A percentile compares a stretch with the other conserved stretches of the same genome.
These are phyloP conservation scores for Oscheius sp. DNA, from an alignment of 2,888 invertebrate species.

Conservation along the genomic window DNA sequence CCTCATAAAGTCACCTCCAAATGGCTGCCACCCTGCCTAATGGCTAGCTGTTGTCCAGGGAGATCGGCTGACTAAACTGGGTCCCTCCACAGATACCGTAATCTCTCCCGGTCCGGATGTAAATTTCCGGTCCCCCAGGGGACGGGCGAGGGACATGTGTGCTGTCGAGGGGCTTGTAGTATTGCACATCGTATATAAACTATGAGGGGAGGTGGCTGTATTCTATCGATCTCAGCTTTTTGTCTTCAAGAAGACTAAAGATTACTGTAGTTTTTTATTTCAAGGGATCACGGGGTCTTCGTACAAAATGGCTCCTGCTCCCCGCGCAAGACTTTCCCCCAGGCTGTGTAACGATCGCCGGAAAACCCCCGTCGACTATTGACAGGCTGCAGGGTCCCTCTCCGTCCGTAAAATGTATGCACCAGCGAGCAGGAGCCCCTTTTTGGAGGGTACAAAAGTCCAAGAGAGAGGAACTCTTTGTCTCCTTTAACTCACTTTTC, in stretches of 20 bases:
- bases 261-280: conserved; percentile 1
- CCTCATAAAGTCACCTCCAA: background rate
- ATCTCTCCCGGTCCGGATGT: background rate
- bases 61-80: background rate
- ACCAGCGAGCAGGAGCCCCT: conserved; percentile 16
- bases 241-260: conserved; percentile 1
- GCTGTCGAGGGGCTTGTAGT: conserved; percentile 27
- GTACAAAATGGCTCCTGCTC: conserved; percentile 32
- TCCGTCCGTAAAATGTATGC: conserved; percentile 32
- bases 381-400: conserved; percentile 28
- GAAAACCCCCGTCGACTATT: conserved; percentile 39
- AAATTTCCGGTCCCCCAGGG: conserved; percentile 15
- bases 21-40: background rate
- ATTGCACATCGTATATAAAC: conserved; percentile 38
- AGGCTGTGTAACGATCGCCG: conserved; percentile 39
- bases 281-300: background rate
- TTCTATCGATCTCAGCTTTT: conserved; percentile 8
- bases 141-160: conserved; percentile 19
- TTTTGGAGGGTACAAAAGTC: background rate
- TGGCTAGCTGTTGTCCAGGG: background rate
- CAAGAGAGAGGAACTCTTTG: background rate
- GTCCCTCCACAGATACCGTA: background rate
- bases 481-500: conserved; percentile 63
- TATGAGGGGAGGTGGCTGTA: conserved; percentile 35
- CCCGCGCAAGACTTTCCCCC: conserved; percentile 9